Evolutionary conservation across 2,113 vertebrate genomes (phyloP), one percentile per base, ranked within the genome.

Genomic region (Cyanoderma ruficeps): DNA sequence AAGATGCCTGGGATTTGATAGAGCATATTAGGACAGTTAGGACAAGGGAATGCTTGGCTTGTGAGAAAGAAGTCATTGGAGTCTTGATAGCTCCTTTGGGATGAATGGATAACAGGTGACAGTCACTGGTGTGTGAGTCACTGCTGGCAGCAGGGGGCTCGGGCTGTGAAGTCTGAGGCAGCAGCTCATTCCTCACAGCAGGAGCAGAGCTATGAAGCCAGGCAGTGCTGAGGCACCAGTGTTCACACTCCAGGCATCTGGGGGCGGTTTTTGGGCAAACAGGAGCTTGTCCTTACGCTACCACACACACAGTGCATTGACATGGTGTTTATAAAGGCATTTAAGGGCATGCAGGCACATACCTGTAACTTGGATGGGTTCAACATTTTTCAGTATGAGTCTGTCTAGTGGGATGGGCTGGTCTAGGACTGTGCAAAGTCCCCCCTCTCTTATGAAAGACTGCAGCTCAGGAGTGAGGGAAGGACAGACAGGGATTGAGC

Each of bases 391-490:
- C 87, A 99, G 89, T 60, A 97, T 96, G 72, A 99, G 78, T 88
- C 99, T 98, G 81, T 99, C 99, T 30, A 99, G 97, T 18, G 98
- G 98, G 67, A 99, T 97, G 47, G 99, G 98, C 96, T 99, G 99
- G 95, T 99, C 98, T 4, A 99, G 87, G 27, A 99, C 98, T 7
- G 94, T 98, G 87, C 99, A 99, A 15, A 97, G 97, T 60, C 97
- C 98, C 9, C 99, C 98, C 19, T 99, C 99, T 96, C 98, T 99
- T 88, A 99, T 91, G 79, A 99, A 95, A 42, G 98, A 97, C 41
- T 99, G 98, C 84, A 99, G 96, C 89, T 99, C 99, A 74, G 97
- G 97, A 96, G 97, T 97, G 68, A 98, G 97, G 19, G 98, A 98
- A 76, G 98, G 94, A 87, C 97, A 98, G 68, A 97, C 79, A 9